Conservation (phyloP, 2,888 invertebrate genomes). For the Rapana venosa region DNA sequence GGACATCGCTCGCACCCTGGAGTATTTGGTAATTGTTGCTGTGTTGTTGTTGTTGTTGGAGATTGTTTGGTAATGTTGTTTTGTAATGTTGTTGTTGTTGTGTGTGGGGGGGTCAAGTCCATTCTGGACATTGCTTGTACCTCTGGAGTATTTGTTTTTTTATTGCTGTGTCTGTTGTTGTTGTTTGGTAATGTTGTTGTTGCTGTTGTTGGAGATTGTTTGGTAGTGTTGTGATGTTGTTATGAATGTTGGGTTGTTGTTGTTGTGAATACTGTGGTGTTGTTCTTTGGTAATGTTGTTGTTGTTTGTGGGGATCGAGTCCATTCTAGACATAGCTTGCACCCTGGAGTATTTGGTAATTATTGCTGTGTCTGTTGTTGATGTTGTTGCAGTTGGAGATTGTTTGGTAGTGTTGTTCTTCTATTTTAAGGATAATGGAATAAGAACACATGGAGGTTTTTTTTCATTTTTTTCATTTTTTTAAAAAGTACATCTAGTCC, state of each 20-base stretch:
- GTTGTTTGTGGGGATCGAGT: constrained; percentile 97
- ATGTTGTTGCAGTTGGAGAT: too few species aligned
- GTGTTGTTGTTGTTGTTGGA: not conserved
- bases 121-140: constrained; percentile 97
- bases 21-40: constrained; percentile 88
- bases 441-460: not conserved
- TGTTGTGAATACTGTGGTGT: too few species aligned
- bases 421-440: too few species aligned
- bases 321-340: constrained; percentile 95
- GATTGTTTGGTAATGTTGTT: too few species aligned
- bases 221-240: too few species aligned
- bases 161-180: not conserved
- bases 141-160: constrained; percentile 91
- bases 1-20: constrained; percentile 95
- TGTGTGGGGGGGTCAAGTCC: constrained; percentile 97
- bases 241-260: too few species aligned
- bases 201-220: too few species aligned
- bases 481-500: too few species aligned
- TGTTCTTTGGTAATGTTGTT: constrained; percentile 88
- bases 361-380: not conserved
- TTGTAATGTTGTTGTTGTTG: constrained; percentile 88
- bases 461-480: too few species aligned
- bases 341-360: constrained; percentile 94
- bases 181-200: not conserved
- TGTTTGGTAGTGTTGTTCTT: too few species aligned